These are phyloP conservation scores for Arrhamphus sclerolepis DNA, from an alignment of 2,797 vertebrate genomes.

Conservation along the genomic window DNA sequence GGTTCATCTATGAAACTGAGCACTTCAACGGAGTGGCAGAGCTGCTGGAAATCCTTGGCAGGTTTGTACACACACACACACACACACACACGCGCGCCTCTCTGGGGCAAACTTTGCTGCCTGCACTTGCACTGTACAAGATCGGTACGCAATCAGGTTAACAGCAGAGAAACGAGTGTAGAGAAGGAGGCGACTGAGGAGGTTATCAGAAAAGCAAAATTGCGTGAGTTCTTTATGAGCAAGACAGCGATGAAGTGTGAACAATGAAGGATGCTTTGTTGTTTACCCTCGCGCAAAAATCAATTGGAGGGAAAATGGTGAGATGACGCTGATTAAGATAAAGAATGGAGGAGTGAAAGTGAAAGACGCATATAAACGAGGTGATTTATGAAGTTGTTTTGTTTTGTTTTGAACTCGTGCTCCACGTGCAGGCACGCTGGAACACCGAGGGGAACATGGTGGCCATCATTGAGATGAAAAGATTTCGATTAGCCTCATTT, in stretches of 20 bases:
- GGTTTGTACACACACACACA: conserved; percentile 64
- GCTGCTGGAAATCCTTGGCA: conserved; percentile 91
- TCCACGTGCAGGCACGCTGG: neutral
- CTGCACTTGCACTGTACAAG: no score
- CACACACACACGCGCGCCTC: neutral
- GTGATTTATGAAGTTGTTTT: no score
- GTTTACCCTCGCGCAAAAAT: conserved; percentile 23
- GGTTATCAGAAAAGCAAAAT: conserved; percentile 14
- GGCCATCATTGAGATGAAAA: neutral
- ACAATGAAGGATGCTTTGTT: conserved; percentile 20
- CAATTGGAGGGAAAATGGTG: conserved; percentile 11
- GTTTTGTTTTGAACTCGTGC: no score
- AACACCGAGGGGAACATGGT: neutral
- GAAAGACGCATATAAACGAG: neutral
- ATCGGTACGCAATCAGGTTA: no score
- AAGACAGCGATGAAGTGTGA: no score
- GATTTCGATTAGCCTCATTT: neutral
- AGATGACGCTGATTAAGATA: conserved; percentile 17
- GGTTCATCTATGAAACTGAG: conserved; percentile 93
- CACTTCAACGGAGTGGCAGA: conserved; percentile 93
- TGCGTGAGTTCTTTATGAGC: no score
- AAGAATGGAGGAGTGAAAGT: neutral
- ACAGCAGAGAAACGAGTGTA: neutral
- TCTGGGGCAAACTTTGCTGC: no score
- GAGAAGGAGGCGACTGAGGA: conserved; percentile 1